These are phyloP conservation scores for Drosophila watanabei DNA, from an alignment of 1,140 invertebrate genomes.

Conservation along the genomic window DNA sequence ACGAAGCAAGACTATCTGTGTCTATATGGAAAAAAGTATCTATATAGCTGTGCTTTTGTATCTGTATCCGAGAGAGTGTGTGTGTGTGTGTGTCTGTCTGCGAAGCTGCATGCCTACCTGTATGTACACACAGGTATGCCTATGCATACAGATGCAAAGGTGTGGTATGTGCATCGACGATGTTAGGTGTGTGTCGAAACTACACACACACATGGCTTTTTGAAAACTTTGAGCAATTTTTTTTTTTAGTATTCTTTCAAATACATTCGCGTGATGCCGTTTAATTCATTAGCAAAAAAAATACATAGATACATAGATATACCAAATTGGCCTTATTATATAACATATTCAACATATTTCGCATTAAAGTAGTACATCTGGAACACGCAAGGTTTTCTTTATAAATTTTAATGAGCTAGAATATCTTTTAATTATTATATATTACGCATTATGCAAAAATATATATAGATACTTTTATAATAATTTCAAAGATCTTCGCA, in stretches of 20 bases:
- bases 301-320: slow-evolving; percentile 1
- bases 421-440: neutral
- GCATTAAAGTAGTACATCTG: neutral
- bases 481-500: no score
- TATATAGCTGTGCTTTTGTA: slow-evolving; percentile 10
- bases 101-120: slow-evolving; percentile 29
- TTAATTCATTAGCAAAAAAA: slow-evolving; percentile 2
- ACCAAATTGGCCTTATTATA: slow-evolving; percentile 3
- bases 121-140: slow-evolving; percentile 5
- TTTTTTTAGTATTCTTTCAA: slow-evolving; percentile 1
- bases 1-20: slow-evolving; percentile 29
- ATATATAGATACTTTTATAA: no score
- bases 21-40: slow-evolving; percentile 8
- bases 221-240: slow-evolving; percentile 15
- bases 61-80: neutral
- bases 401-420: no score
- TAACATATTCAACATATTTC: slow-evolving; percentile 7
- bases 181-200: slow-evolving; percentile 31
- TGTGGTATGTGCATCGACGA: slow-evolving; percentile 17
- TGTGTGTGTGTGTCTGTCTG: slow-evolving; percentile 4
- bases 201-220: neutral
- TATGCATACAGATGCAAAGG: slow-evolving; percentile 13
- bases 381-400: neutral
- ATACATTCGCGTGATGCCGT: slow-evolving; percentile 4
- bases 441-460: neutral